phyloP scores from a whole-genome alignment of 2,113 vertebrate genomes.

The Trinectes maculatus region DNA sequence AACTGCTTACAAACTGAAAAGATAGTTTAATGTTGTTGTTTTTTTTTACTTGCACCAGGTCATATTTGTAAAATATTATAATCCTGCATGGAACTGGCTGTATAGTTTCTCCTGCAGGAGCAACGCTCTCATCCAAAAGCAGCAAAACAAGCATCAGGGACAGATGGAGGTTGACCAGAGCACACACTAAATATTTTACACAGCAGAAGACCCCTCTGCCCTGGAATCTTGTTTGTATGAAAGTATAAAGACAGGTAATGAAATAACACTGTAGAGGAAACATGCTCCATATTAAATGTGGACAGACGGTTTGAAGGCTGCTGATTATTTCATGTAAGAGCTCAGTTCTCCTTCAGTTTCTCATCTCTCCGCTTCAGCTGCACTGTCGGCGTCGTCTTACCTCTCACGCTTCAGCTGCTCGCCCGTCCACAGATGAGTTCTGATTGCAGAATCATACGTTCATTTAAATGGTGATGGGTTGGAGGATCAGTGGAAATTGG shows the following conservation, averaged over 20 bases:
- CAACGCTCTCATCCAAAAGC: no score
- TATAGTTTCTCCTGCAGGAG: no score
- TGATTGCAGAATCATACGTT: conserved; percentile 76
- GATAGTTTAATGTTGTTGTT: no score
- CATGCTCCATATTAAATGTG: conserved; percentile 36
- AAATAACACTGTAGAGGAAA: conserved; percentile 49
- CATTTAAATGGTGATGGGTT: conserved; percentile 82
- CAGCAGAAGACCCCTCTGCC: conserved; percentile 19
- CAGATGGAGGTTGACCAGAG: conserved; percentile 1
- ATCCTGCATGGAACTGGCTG: no score
- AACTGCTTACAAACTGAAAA: no score
- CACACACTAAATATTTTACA: no score
- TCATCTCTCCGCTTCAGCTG: conserved; percentile 4
- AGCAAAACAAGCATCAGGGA: no score
- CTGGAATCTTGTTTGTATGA: conserved; percentile 31
- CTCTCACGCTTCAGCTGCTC: conserved; percentile 33
- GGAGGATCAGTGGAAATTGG: conserved; percentile 63
- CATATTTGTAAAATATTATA: no score
- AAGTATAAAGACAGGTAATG: conserved; percentile 32
- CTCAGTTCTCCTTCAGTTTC: conserved; percentile 31
- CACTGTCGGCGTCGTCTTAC: conserved; percentile 23
- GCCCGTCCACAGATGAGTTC: conserved; percentile 56
- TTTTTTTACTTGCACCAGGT: no score
- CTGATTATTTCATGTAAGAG: conserved; percentile 62
- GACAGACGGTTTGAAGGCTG: conserved; percentile 53